Percentiles rank a stretch among this genome's conserved stretches.
Evolutionary conservation across 2,113 vertebrate genomes (phyloP).

Genomic region (Macroglossus sobrinus): DNA sequence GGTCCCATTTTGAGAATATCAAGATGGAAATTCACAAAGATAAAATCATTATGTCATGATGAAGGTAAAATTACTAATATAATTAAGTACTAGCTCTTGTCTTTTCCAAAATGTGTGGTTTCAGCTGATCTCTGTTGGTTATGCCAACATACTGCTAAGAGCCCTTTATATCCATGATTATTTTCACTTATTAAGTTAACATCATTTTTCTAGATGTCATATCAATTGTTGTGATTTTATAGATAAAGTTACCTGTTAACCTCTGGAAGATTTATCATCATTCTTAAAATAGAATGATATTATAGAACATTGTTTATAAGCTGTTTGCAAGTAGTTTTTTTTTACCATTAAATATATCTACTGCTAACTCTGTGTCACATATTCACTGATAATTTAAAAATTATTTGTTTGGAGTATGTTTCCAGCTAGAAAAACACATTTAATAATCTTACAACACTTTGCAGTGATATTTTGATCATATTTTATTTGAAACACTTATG

Average conservation of each 20-base stretch:
- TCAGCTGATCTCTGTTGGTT: not conserved
- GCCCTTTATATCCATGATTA: not conserved
- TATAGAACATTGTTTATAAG: not conserved
- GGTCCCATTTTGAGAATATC: not conserved
- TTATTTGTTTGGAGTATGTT: not conserved
- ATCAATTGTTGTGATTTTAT: not conserved
- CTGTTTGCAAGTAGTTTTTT: not conserved
- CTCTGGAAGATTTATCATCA: not conserved
- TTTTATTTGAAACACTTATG: not conserved
- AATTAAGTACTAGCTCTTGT: not conserved
- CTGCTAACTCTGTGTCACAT: not conserved
- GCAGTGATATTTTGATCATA: not conserved
- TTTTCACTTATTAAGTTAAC: not conserved
- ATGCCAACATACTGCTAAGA: not conserved
- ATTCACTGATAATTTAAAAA: not conserved
- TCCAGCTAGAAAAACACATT: not conserved
- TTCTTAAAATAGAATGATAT: not conserved
- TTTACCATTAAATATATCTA: not conserved
- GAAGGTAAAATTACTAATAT: not conserved
- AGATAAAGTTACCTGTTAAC: not conserved
- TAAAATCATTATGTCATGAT: not conserved
- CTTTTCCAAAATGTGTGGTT: not conserved
- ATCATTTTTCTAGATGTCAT: not conserved
- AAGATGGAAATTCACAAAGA: not conserved
- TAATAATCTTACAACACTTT: not conserved